Conservation (phyloP, 2,888 invertebrate genomes). For the Nowickia ferox region DNA sequence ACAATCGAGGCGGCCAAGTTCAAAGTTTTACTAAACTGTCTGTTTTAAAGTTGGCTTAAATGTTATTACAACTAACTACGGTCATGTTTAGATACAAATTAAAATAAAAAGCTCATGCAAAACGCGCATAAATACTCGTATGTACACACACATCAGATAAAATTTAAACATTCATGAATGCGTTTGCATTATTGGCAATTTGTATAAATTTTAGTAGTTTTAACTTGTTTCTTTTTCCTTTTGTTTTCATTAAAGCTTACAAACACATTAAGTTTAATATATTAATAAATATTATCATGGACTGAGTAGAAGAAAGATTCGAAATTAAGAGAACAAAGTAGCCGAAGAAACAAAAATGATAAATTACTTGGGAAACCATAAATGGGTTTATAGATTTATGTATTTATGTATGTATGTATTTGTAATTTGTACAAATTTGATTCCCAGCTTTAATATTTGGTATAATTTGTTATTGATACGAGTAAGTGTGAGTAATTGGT, state of each 20-base stretch:
- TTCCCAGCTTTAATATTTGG: background rate
- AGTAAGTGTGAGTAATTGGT: background rate
- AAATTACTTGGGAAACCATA: slow-evolving; percentile 52
- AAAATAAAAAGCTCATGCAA: slow-evolving; percentile 47
- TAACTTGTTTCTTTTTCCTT: slow-evolving; percentile 10
- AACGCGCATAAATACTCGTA: slow-evolving; percentile 32
- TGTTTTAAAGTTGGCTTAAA: slow-evolving; percentile 68
- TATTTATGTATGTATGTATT: slow-evolving; percentile 8
- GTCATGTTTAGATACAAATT: slow-evolving; percentile 40
- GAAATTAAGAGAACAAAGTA: background rate
- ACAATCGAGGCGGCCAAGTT: slow-evolving; percentile 81
- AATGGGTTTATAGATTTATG: slow-evolving; percentile 5
- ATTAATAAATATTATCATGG: slow-evolving; percentile 28
- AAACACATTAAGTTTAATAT: slow-evolving; percentile 46
- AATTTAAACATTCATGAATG: slow-evolving; percentile 25
- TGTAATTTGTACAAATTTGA: background rate
- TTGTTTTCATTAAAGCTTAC: slow-evolving; percentile 50
- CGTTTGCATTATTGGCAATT: slow-evolving; percentile 49
- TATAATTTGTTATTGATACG: background rate
- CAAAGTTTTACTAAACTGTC: slow-evolving; percentile 75
- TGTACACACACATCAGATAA: background rate
- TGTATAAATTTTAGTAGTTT: slow-evolving; percentile 38
- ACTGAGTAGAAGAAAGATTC: background rate
- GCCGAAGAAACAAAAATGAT: slow-evolving; percentile 28
- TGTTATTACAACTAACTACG: slow-evolving; percentile 56